These are phyloP conservation scores for Trachelus stipa DNA, from an alignment of 2,888 invertebrate species.

Conservation along the genomic window DNA sequence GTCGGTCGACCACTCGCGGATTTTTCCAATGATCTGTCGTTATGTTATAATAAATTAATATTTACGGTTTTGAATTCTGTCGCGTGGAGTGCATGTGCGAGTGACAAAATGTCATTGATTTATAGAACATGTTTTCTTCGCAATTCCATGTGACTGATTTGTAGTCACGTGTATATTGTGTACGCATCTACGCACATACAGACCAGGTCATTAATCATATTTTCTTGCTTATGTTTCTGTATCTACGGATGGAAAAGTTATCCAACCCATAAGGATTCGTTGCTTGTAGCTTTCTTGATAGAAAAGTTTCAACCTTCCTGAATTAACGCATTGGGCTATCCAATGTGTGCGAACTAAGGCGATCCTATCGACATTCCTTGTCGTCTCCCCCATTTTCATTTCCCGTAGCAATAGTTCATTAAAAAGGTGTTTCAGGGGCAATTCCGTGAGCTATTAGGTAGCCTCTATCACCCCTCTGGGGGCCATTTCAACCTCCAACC, in stretches of 20 bases:
- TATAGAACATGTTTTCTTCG: conserved; percentile 19
- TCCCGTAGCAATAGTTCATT: conserved; percentile 75
- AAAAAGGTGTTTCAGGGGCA: conserved; percentile 80
- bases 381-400: conserved; percentile 67
- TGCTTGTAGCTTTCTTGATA: background rate
- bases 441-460: conserved; percentile 78
- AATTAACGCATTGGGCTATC: background rate
- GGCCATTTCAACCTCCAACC: conserved; percentile 62
- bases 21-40: background rate
- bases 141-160: conserved; percentile 22
- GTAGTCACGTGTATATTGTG: conserved; percentile 6
- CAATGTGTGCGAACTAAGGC: background rate
- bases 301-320: background rate
- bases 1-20: background rate
- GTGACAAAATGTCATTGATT: conserved; percentile 17
- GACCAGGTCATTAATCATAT: conserved; percentile 3
- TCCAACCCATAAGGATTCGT: background rate
- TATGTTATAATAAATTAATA: background rate
- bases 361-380: conserved; percentile 25
- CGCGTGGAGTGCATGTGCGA: conserved; percentile 9
- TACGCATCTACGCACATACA: background rate
- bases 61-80: conserved; percentile 17
- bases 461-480: conserved; percentile 70
- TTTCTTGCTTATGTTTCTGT: background rate
- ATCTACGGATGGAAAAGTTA: background rate